phyloP scores from a whole-genome alignment of 2,113 vertebrate genomes.

The Rhodinocichla rosea region DNA sequence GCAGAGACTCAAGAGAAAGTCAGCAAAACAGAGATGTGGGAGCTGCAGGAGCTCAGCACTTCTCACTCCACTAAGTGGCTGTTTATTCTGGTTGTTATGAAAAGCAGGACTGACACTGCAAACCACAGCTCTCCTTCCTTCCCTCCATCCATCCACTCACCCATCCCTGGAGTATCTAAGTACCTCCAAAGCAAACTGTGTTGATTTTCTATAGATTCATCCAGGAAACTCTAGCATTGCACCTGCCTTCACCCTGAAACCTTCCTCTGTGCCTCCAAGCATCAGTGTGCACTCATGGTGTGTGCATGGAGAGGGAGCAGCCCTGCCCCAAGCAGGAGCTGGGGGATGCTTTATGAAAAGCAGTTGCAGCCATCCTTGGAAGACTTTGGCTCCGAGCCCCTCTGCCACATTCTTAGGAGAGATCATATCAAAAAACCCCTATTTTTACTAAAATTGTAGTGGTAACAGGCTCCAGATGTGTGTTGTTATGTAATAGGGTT shows the following conservation, averaged over 20 bases:
- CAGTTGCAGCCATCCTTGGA: constrained; percentile 38
- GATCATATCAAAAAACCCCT: constrained; percentile 59
- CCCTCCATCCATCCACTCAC: neutral
- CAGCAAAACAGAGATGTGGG: neutral
- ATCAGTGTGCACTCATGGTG: neutral
- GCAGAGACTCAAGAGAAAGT: neutral
- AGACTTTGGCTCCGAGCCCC: constrained; percentile 17
- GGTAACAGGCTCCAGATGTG: constrained; percentile 70
- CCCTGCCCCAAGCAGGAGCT: neutral
- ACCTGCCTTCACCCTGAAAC: constrained; percentile 8
- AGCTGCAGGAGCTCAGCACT: neutral
- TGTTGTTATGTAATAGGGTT: constrained; percentile 65
- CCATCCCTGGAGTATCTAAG: neutral
- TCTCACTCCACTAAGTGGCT: neutral
- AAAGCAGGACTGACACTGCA: neutral
- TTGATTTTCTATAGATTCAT: neutral
- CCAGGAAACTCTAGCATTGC: neutral
- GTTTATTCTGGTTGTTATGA: neutral
- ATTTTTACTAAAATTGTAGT: constrained; percentile 54
- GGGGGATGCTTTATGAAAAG: constrained; percentile 24
- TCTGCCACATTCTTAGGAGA: constrained; percentile 66
- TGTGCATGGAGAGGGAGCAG: neutral
- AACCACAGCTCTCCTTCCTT: neutral
- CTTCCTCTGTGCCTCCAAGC: neutral
- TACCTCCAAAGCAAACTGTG: neutral